Percentiles rank a stretch among this genome's conserved stretches.
phyloP scores from a whole-genome alignment of 2,888 invertebrate species.

The Mellilla xanthometata region DNA sequence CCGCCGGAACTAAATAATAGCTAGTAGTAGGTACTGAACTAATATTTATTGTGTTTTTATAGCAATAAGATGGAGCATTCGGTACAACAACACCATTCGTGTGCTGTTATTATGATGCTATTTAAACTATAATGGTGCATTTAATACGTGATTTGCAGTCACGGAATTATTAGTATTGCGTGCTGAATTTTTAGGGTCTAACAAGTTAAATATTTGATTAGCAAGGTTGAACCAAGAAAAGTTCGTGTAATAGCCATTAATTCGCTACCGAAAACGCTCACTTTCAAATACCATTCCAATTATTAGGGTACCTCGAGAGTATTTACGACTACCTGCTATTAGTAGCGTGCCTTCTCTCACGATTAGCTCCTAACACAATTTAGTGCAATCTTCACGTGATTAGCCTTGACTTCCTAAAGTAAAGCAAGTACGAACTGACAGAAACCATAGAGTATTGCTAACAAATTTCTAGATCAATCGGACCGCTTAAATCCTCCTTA shows the following conservation, averaged over 20 bases:
- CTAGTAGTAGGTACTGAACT: no score
- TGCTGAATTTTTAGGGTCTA: neutral
- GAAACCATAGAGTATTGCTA: no score
- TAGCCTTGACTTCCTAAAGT: conserved; percentile 14
- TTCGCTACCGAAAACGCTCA: conserved; percentile 3
- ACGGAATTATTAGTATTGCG: conserved; percentile 4
- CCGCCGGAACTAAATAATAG: conserved; percentile 8
- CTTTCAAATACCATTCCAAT: conserved; percentile 8
- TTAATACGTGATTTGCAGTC: conserved; percentile 19
- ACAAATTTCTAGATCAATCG: no score
- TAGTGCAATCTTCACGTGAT: conserved; percentile 8
- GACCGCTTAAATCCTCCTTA: no score
- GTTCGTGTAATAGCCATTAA: neutral
- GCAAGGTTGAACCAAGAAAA: conserved; percentile 5
- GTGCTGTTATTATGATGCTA: conserved; percentile 6
- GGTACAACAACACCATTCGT: neutral
- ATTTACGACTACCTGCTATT: neutral
- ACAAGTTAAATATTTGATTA: conserved; percentile 2
- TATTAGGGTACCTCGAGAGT: conserved; percentile 1
- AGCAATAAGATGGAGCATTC: conserved; percentile 4
- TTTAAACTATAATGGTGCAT: conserved; percentile 10
- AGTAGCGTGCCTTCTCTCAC: conserved; percentile 11
- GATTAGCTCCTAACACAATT: neutral
- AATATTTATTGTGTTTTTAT: neutral
- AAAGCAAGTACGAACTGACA: no score